These are phyloP conservation scores for Gracilinanus agilis DNA, from an alignment of 2,113 vertebrate genomes.

Conservation along the genomic window DNA sequence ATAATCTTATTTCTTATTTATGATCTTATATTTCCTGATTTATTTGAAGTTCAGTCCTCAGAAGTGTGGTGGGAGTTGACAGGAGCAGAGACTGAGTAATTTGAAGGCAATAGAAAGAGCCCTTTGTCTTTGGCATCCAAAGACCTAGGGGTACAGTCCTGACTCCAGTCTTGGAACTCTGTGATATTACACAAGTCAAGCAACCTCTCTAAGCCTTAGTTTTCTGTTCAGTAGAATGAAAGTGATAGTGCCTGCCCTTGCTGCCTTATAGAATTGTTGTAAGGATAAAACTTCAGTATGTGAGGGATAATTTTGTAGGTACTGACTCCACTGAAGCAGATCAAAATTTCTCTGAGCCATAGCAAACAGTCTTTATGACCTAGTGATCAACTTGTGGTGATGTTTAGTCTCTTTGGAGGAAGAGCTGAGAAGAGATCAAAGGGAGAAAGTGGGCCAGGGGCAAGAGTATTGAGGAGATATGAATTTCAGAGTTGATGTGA, in stretches of 20 bases:
- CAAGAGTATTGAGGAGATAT: neutral
- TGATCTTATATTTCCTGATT: conserved; percentile 19
- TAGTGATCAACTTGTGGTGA: too few species aligned
- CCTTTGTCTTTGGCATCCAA: neutral
- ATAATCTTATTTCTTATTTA: conserved; percentile 15
- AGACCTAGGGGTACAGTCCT: neutral
- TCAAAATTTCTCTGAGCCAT: too few species aligned
- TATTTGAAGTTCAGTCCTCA: neutral
- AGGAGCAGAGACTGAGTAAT: neutral
- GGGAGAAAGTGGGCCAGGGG: neutral
- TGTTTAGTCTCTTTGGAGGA: too few species aligned
- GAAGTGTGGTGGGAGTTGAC: neutral
- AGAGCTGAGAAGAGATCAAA: neutral
- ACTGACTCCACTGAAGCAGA: too few species aligned
- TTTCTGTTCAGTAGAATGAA: neutral
- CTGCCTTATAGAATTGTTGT: neutral
- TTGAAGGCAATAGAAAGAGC: neutral
- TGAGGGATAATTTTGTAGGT: too few species aligned
- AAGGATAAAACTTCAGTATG: neutral
- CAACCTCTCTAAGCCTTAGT: neutral
- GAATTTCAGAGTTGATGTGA: neutral
- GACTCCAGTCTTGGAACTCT: neutral
- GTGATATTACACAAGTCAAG: neutral
- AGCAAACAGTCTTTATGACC: too few species aligned
- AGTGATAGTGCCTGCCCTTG: neutral